Evolutionary conservation across 1,140 invertebrate genomes (phyloP), one percentile per base, ranked within the genome.

Genomic region (Drosophila seguyi): DNA sequence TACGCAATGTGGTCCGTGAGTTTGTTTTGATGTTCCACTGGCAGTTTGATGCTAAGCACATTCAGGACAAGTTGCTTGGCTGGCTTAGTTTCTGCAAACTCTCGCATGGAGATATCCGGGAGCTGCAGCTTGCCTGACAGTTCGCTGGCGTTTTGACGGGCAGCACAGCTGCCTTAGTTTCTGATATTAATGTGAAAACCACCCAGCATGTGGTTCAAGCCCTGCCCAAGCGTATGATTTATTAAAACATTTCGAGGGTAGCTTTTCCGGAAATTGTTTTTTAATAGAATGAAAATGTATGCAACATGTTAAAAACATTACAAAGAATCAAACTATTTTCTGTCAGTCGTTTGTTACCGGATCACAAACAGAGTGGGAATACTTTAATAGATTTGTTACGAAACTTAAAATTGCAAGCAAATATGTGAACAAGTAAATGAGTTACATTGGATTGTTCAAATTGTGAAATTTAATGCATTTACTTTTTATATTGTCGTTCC

Each of bases 41-140:
- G 8, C 11, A 69, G 41, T 72, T 57, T 22, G 27, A 38, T 27
- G 48, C 10, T 69, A n/a, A 56, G 18, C 41, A 39, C 20, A 38
- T 45, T 39, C 34, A 7, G 20, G 34, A 38, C 8, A 38, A 47
- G 62, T 38, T n/a, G 11, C 25, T 10, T 29, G 25, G 38, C 34
- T 25, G n/a, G n/a, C n/a, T n/a, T 22, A 18, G 16, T 38, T 47
- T 38, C 20, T 3, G 14, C 1, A 20, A 71, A 36, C 29, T 44
- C 34, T 45, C 8, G 7, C 38, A 20, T 39, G 13, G 27, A 18
- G 27, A 38, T 41, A n/a, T 5, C 41, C 5, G 36, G 22, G n/a
- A 25, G 22, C 14, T 29, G 45, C 5, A 42, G 38, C 20, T 39
- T 22, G 2, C 10, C 34, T 39, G 68, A 36, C 66, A 72, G 36